phyloP scores from a whole-genome alignment of 1,140 invertebrate genomes.

The Trinorchestia longiramus region DNA sequence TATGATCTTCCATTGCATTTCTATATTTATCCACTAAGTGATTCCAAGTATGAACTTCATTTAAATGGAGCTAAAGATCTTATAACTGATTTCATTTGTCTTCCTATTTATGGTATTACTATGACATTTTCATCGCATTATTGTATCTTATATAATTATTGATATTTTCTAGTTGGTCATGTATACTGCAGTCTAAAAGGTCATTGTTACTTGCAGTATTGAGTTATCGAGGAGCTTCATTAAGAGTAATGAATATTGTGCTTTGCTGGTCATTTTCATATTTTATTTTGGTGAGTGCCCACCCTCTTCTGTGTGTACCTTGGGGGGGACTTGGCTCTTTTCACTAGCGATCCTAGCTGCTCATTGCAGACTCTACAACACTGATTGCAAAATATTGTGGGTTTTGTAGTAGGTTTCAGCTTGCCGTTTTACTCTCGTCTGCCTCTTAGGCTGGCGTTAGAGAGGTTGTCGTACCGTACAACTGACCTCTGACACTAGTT shows the following conservation, averaged over 20 bases:
- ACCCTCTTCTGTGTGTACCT: too few species aligned
- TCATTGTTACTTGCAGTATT: neutral
- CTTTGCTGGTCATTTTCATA: neutral
- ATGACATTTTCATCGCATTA: neutral
- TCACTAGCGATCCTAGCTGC: neutral
- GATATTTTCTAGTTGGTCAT: neutral
- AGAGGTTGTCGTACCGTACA: too few species aligned
- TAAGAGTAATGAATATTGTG: neutral
- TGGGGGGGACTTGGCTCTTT: neutral
- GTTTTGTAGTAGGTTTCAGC: neutral
- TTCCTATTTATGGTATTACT: neutral
- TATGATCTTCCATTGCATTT: neutral
- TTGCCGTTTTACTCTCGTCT: neutral
- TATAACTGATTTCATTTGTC: neutral
- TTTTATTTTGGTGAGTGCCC: neutral
- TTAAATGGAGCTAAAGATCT: neutral
- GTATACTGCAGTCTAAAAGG: neutral
- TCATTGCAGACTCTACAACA: neutral
- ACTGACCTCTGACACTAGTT: too few species aligned
- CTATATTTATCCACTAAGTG: neutral
- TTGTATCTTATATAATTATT: neutral
- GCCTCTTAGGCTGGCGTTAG: neutral
- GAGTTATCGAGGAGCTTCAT: neutral
- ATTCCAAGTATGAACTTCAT: neutral
- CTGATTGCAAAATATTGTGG: neutral